These are phyloP conservation scores for Synanthedon myopaeformis DNA, from an alignment of 2,888 invertebrate genomes.

Conservation along the genomic window DNA sequence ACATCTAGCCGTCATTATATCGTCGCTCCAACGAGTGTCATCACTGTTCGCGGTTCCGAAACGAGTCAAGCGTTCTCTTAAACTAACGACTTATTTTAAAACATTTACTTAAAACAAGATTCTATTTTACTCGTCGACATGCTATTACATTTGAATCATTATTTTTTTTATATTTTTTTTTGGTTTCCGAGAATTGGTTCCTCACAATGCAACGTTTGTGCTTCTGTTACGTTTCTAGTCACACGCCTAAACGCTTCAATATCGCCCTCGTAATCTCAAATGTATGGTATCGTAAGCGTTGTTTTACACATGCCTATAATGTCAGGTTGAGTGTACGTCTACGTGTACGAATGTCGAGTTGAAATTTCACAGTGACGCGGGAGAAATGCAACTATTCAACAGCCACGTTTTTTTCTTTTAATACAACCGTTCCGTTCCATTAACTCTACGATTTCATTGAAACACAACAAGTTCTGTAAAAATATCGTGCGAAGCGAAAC, in stretches of 20 bases:
- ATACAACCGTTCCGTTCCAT: constrained; percentile 35
- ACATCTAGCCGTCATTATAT: constrained; percentile 51
- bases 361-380: constrained; percentile 42
- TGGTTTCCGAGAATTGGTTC: constrained; percentile 55
- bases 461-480: constrained; percentile 64
- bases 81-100: constrained; percentile 59
- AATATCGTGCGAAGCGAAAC: constrained; percentile 63
- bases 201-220: constrained; percentile 48
- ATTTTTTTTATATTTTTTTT: constrained; percentile 24
- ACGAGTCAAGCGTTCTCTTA: constrained; percentile 57
- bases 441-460: constrained; percentile 54
- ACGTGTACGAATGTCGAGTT: constrained; percentile 26
- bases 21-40: constrained; percentile 39
- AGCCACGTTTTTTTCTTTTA: constrained; percentile 51
- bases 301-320: constrained; percentile 47
- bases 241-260: neutral
- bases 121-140: constrained; percentile 55
- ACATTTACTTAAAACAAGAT: constrained; percentile 58
- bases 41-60: constrained; percentile 41
- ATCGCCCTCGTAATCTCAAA: neutral
- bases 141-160: constrained; percentile 44
- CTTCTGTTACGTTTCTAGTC: constrained; percentile 21
- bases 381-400: constrained; percentile 63
- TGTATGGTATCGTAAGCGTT: constrained; percentile 2
- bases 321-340: constrained; percentile 54